Conservation (phyloP, 2,797 vertebrate species). For the Petrocephalus schoutedeni region DNA sequence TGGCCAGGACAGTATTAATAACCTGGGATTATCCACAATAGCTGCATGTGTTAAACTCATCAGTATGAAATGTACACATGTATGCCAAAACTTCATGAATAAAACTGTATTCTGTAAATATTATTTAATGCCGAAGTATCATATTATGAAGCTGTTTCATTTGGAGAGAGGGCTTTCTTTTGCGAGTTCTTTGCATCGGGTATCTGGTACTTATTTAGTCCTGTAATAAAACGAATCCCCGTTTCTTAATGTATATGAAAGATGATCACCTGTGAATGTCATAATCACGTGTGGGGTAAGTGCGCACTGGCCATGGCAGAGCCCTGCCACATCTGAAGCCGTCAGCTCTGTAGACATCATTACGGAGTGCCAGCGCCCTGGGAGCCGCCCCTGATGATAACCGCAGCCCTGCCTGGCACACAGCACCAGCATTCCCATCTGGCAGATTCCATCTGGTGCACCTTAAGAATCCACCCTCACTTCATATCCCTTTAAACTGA, state of each 20-base stretch:
- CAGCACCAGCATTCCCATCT: neutral
- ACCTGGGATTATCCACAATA: neutral
- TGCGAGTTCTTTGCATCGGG: neutral
- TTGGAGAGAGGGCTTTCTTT: neutral
- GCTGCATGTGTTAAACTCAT: neutral
- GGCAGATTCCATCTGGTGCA: neutral
- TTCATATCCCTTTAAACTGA: neutral
- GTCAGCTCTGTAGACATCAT: neutral
- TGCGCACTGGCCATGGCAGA: neutral
- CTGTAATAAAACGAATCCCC: constrained; percentile 34
- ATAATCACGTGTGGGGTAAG: neutral
- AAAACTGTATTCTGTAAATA: no score
- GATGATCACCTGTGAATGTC: neutral
- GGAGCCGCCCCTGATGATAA: neutral
- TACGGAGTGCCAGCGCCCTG: neutral
- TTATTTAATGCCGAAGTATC: neutral
- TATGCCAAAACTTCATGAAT: neutral
- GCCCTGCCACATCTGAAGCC: neutral
- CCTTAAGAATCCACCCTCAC: neutral
- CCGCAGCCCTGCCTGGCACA: neutral
- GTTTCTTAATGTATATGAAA: constrained; percentile 27
- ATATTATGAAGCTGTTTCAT: neutral
- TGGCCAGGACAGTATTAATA: neutral
- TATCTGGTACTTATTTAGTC: constrained; percentile 42
- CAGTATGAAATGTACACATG: neutral